phyloP scores from a whole-genome alignment of 2,888 invertebrate species.

The Diarsia brunnea region DNA sequence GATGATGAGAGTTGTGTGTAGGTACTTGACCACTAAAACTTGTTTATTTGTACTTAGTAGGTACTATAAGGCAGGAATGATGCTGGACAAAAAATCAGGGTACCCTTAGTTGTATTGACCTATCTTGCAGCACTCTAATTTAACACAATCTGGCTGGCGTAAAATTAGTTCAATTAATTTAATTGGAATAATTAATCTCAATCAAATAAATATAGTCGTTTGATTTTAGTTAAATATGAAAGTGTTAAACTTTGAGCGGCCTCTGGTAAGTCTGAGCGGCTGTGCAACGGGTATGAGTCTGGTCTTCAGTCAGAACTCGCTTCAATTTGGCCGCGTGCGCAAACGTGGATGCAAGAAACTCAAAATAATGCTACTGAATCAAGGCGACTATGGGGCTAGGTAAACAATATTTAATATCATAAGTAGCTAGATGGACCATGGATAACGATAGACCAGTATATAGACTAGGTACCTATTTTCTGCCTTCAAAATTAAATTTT shows the following conservation, averaged over 20 bases:
- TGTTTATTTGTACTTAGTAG: neutral
- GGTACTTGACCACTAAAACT: neutral
- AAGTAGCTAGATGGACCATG: neutral
- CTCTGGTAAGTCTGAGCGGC: constrained; percentile 84
- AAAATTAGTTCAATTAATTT: neutral
- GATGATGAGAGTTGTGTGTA: neutral
- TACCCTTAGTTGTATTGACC: neutral
- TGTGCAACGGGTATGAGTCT: constrained; percentile 86
- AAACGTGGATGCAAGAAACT: constrained; percentile 84
- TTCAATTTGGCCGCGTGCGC: constrained; percentile 87
- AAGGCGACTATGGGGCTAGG: constrained; percentile 87
- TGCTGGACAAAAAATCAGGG: neutral
- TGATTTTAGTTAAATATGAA: constrained; percentile 82
- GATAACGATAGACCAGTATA: neutral
- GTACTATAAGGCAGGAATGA: neutral
- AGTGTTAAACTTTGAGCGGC: constrained; percentile 82
- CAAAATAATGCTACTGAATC: constrained; percentile 86
- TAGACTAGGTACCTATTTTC: neutral
- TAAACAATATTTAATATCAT: constrained; percentile 54
- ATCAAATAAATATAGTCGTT: neutral
- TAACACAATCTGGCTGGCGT: neutral
- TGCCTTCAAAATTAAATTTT: neutral
- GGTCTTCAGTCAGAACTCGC: constrained; percentile 83
- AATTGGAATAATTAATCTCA: neutral
- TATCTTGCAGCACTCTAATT: neutral